phyloP scores from a whole-genome alignment of 2,888 invertebrate genomes.

The Helobdella robusta region DNA sequence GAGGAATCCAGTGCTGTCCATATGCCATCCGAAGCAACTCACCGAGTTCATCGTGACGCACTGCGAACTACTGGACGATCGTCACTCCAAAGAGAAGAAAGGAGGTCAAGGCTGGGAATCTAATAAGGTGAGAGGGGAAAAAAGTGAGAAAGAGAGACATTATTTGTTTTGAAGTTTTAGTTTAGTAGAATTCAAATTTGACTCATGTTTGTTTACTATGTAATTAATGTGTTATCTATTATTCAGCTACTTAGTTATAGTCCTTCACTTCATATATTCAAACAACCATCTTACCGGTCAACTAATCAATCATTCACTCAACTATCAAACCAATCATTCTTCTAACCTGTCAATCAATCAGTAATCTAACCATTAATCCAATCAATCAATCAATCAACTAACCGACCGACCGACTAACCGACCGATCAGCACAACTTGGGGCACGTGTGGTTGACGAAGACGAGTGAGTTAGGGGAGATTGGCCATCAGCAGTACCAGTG shows the following conservation, averaged over 20 bases:
- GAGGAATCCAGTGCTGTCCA: slow-evolving; percentile 66
- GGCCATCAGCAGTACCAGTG: slow-evolving; percentile 66
- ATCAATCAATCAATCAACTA: too few relatives aligned
- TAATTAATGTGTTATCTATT: too few relatives aligned
- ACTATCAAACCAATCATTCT: too few relatives aligned
- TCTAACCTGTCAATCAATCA: too few relatives aligned
- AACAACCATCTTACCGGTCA: too few relatives aligned
- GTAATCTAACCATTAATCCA: too few relatives aligned
- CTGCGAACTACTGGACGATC: slow-evolving; percentile 63
- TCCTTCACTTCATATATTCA: too few relatives aligned
- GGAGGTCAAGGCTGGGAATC: slow-evolving; percentile 83
- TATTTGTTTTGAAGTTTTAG: not conserved
- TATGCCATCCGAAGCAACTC: slow-evolving; percentile 82
- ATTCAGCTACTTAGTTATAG: too few relatives aligned
- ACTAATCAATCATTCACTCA: too few relatives aligned
- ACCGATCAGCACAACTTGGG: slow-evolving; percentile 76
- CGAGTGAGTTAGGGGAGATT: slow-evolving; percentile 64
- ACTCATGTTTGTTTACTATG: too few relatives aligned
- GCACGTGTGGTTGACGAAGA: slow-evolving; percentile 84
- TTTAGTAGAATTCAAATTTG: not conserved
- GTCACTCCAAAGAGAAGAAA: slow-evolving; percentile 55
- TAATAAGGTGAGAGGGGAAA: slow-evolving; percentile 54
- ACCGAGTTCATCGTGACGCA: slow-evolving; percentile 90
- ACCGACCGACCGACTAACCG: too few relatives aligned
- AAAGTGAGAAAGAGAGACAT: not conserved